Conservation (phyloP, 2,888 invertebrate species). For the Athripsodes cinereus region DNA sequence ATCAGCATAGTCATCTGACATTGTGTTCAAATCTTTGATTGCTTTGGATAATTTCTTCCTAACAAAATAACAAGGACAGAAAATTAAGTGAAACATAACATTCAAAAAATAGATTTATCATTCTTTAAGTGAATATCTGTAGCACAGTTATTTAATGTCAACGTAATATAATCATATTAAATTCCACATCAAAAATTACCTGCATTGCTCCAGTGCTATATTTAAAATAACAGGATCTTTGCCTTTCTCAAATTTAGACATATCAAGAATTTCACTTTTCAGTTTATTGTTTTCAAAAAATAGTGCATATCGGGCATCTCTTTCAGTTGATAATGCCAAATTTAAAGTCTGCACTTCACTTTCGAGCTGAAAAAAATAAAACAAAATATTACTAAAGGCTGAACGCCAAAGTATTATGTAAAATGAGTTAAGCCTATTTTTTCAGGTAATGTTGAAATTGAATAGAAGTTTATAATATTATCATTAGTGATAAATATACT, state of each 20-base stretch:
- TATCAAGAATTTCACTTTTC: constrained; percentile 33
- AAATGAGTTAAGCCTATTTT: too few species aligned
- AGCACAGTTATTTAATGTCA: too few species aligned
- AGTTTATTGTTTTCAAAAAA: constrained; percentile 44
- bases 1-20: constrained; percentile 43
- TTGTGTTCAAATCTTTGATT: constrained; percentile 38
- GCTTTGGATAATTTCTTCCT: constrained; percentile 43
- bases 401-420: too few species aligned
- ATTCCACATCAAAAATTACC: too few species aligned
- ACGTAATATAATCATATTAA: too few species aligned
- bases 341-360: constrained; percentile 42
- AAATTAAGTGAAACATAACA: too few species aligned
- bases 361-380: constrained; percentile 34
- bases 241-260: constrained; percentile 33
- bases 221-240: constrained; percentile 40
- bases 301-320: constrained; percentile 43
- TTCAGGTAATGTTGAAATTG: too few species aligned
- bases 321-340: constrained; percentile 39
- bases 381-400: neutral
- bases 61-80: too few species aligned
- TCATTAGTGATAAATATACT: constrained; percentile 2
- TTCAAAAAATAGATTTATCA: too few species aligned
- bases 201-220: constrained; percentile 43
- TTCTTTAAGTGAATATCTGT: too few species aligned
- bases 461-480: too few species aligned